These are phyloP conservation scores for Adineta ricciae DNA, from an alignment of 2,888 invertebrate species.

Conservation along the genomic window DNA sequence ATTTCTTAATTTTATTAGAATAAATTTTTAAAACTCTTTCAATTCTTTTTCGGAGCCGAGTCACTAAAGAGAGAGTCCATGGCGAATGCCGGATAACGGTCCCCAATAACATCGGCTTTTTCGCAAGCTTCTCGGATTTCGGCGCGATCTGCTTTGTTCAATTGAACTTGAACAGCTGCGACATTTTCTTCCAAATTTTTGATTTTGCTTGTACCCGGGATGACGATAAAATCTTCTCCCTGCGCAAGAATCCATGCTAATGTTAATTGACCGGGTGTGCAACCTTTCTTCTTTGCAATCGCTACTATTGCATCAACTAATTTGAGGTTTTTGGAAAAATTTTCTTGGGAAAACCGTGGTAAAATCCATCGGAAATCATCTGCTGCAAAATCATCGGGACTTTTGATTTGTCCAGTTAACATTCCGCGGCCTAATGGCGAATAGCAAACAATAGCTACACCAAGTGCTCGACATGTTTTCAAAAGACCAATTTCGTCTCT, in stretches of 20 bases:
- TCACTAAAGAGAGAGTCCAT: not conserved
- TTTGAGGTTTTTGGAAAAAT: not conserved
- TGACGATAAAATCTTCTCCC: not conserved
- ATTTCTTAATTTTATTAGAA: not conserved
- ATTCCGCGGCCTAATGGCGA: not conserved
- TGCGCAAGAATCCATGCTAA: not conserved
- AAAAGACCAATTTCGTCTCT: not conserved
- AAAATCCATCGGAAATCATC: not conserved
- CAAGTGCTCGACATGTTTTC: not conserved
- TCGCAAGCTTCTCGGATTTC: not conserved
- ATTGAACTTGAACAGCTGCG: not conserved
- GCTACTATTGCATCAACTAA: not conserved
- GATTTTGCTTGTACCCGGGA: not conserved
- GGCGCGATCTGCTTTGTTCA: not conserved
- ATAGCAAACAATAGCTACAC: not conserved
- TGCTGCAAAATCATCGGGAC: not conserved
- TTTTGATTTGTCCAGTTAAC: constrained; percentile 1
- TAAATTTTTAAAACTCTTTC: too few species aligned
- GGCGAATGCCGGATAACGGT: not conserved
- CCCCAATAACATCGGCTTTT: not conserved
- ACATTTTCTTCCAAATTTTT: not conserved
- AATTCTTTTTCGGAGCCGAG: not conserved
- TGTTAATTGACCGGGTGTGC: not conserved
- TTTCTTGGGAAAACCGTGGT: not conserved
- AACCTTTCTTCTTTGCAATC: not conserved